phyloP scores from a whole-genome alignment of 2,888 invertebrate genomes.

The Antheraea yamamai region DNA sequence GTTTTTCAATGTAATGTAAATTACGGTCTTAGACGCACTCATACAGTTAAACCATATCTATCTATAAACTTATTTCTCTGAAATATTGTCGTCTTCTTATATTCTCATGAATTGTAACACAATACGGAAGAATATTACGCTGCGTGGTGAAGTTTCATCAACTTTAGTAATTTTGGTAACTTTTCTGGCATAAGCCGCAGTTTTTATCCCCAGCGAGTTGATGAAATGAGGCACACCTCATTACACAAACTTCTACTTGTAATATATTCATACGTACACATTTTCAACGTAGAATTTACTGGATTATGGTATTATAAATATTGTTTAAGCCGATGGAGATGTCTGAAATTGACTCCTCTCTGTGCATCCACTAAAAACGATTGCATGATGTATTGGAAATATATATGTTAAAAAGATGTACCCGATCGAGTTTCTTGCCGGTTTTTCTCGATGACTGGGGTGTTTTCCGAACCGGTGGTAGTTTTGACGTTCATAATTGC shows the following conservation, averaged over 20 bases:
- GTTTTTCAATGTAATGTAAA: too few species aligned
- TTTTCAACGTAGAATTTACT: background rate
- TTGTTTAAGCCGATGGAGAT: too few species aligned
- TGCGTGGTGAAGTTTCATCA: background rate
- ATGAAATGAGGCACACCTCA: constrained; percentile 14
- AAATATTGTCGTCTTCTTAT: background rate
- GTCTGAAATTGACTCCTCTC: too few species aligned
- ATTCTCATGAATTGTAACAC: background rate
- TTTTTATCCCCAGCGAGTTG: constrained; percentile 1
- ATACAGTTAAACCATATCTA: too few species aligned
- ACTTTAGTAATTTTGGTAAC: constrained; percentile 8
- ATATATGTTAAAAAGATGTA: too few species aligned
- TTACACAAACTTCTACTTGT: background rate
- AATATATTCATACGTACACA: constrained; percentile 4
- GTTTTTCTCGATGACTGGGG: too few species aligned
- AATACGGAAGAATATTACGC: constrained; percentile 2
- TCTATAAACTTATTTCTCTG: background rate
- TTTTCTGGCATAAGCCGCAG: constrained; percentile 1
- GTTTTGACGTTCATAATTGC: too few species aligned
- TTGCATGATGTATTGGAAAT: too few species aligned
- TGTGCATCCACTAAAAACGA: too few species aligned
- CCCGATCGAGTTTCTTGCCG: too few species aligned
- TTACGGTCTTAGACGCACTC: too few species aligned
- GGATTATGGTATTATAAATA: background rate
- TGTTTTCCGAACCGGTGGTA: too few species aligned